Evolutionary conservation across 2,797 vertebrate species (phyloP).

Genomic region (Adrianichthys oophorus): DNA sequence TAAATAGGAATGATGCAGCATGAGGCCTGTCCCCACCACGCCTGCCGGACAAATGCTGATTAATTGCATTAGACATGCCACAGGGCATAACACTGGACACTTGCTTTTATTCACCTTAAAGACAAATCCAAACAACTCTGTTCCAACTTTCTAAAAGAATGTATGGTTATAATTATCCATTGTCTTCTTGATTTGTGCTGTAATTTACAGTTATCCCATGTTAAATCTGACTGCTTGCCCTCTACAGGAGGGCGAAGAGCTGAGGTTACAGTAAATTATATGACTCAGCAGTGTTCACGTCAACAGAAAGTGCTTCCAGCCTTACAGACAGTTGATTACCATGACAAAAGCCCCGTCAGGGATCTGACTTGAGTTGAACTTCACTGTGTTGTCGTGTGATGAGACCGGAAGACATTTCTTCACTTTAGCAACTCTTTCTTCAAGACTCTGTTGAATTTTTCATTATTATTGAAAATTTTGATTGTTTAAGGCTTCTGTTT

Average conservation of each 20-base stretch:
- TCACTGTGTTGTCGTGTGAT: slow-evolving; percentile 19
- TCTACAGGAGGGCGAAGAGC: slow-evolving; percentile 43
- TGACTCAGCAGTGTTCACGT: slow-evolving; percentile 55
- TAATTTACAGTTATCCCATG: slow-evolving; percentile 34
- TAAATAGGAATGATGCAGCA: slow-evolving; percentile 49
- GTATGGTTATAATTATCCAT: slow-evolving; percentile 42
- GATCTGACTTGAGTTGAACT: slow-evolving; percentile 49
- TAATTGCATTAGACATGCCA: slow-evolving; percentile 37
- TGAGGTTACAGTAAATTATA: slow-evolving; percentile 42
- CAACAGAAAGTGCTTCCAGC: slow-evolving; percentile 44
- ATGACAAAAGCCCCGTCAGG: slow-evolving; percentile 22
- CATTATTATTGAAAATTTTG: neutral
- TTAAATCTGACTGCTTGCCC: slow-evolving; percentile 23
- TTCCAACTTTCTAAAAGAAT: slow-evolving; percentile 30
- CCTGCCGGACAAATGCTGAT: slow-evolving; percentile 36
- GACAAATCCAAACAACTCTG: slow-evolving; percentile 30
- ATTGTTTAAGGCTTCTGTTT: neutral
- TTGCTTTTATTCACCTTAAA: slow-evolving; percentile 32
- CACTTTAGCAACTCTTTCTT: slow-evolving; percentile 6
- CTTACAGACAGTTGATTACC: slow-evolving; percentile 34
- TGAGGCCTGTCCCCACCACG: slow-evolving; percentile 5
- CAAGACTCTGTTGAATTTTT: slow-evolving; percentile 2
- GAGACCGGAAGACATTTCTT: slow-evolving; percentile 1
- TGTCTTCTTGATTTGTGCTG: slow-evolving; percentile 54
- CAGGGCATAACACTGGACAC: slow-evolving; percentile 31